Evolutionary conservation across 35 echinoderm and acorn worm species (phyloP), one percentile per base, ranked within the genome.

Genomic region (Heliocidaris erythrogramma): DNA sequence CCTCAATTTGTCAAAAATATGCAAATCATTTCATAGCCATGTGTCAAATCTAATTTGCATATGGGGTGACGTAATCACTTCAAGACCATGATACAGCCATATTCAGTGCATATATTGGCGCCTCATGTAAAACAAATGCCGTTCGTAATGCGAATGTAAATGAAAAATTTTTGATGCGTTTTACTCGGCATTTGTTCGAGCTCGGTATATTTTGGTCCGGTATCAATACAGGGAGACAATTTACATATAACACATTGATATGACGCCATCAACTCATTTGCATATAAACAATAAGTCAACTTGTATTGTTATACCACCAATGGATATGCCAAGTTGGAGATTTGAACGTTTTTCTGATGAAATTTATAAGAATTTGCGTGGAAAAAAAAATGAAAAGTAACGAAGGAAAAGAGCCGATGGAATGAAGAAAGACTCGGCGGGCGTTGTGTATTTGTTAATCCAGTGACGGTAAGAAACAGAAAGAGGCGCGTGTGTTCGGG

Each of bases 41-140:
- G 12, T 0, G 31, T 89, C 17, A 32, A 92, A 52, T 27, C 91
- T 92, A 18, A 92, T 92, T 92, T 92, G 91, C 91, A 92, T 92
- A 92, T 92, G 49, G 91, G 91, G 91, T 92, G 91, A 92, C 91
- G 91, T 92, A 92, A 92, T 92, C 49, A 59, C 16, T 92, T 14
- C 47, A 52, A 42, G 21, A 42, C 31, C 47, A 24, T 89, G 2
- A 89, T 89, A 89, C 29, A 89, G 47, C 47, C 31, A 32, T 42
- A 47, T 42, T 42, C 47, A 35, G 47, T 89, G 24, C 47, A 48
- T 32, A 48, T 32, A 89, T 89, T 35, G 13, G 24, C 32, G 8
- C 31, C 32, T 24, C 14, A 31, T 42, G 32, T 17, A 42, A 89
- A 89, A 89, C 31, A 89, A 42, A 89, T 42, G 17, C 16, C 8